Evolutionary conservation across 2,797 vertebrate species (phyloP), one percentile per base, ranked within the genome.

Genomic region (Limnodromus scolopaceus): DNA sequence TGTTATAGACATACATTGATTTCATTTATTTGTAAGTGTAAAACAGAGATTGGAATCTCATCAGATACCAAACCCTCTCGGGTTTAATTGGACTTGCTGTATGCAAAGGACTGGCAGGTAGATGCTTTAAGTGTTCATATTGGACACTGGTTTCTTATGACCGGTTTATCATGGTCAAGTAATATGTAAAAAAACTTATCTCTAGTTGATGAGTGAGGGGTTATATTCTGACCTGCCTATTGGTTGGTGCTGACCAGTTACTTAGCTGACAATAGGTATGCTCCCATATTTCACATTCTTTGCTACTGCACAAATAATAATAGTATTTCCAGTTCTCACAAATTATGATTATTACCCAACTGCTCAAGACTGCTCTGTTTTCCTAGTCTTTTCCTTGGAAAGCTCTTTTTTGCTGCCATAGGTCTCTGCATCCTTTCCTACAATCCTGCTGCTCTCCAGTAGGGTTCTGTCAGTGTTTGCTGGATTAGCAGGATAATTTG

Each of bases 401-500:
- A 84, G 48, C 84, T 51, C 38, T 54, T 92, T 89, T 64, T 92
- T 89, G 18, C 92, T 87, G 81, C 43, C 41, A 6, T 22, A 49
- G 45, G 64, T 96, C 89, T 94, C 79, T 90, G 53, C 46, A 6
- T 68, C 93, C 77, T 92, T 93, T 84, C 79, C 32, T 45, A 41
- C 61, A n/a, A 70, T 91, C 94, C 84, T 97, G 76, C 92, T 93
- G 82, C 28, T 43, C 61, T 87, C 87, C 79, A 78, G 46, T 77
- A 90, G 85, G 76, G 51, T 89, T 79, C 91, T 93, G 39, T 86
- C 68, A 78, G 75, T 25, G 66, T 90, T 96, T 64, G 25, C 78
- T 84, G 91, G 88, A 74, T 96, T 95, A 74, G 55, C 55, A 25
- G 79, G 54, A 45, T 94, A 83, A 96, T 97, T 96, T 89, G 83